Percentiles rank a stretch among this genome's conserved stretches.
Evolutionary conservation across 2,797 vertebrate genomes (phyloP).

Genomic region (Pseudomugil tenellus): DNA sequence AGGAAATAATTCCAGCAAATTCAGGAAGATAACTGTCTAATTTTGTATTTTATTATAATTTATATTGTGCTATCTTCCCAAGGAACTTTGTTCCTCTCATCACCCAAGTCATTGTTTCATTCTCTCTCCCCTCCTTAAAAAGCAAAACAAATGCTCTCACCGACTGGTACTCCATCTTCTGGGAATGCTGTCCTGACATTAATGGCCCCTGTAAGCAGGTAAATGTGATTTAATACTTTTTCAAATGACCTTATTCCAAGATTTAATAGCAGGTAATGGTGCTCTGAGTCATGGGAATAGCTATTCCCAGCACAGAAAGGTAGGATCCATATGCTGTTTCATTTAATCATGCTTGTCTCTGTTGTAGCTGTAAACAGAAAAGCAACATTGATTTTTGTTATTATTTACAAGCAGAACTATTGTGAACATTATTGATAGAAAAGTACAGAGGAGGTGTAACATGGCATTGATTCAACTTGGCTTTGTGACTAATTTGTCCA

Average conservation of each 20-base stretch:
- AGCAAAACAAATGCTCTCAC: slow-evolving; percentile 29
- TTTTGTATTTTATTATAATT: slow-evolving; percentile 11
- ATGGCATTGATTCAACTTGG: neutral
- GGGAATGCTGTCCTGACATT: slow-evolving; percentile 54
- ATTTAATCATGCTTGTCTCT: slow-evolving; percentile 42
- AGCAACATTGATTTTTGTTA: slow-evolving; percentile 15
- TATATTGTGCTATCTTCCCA: neutral
- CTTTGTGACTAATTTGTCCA: neutral
- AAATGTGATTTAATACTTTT: slow-evolving; percentile 64
- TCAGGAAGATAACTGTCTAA: slow-evolving; percentile 6
- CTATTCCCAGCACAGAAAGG: slow-evolving; percentile 31
- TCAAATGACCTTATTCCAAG: slow-evolving; percentile 67
- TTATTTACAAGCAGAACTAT: slow-evolving; percentile 13
- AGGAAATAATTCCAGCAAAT: neutral
- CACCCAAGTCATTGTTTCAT: slow-evolving; percentile 18
- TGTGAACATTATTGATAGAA: neutral
- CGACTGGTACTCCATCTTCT: slow-evolving; percentile 39
- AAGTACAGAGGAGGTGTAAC: neutral
- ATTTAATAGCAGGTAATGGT: slow-evolving; percentile 64
- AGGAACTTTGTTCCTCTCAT: slow-evolving; percentile 15
- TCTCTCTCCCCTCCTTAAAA: slow-evolving; percentile 12
- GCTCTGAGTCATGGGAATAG: slow-evolving; percentile 63
- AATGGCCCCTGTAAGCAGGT: slow-evolving; percentile 63
- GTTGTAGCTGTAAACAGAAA: slow-evolving; percentile 11
- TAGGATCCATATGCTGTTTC: slow-evolving; percentile 29